Conservation (phyloP, 2,888 invertebrate genomes). For the Dynastes maya region DNA sequence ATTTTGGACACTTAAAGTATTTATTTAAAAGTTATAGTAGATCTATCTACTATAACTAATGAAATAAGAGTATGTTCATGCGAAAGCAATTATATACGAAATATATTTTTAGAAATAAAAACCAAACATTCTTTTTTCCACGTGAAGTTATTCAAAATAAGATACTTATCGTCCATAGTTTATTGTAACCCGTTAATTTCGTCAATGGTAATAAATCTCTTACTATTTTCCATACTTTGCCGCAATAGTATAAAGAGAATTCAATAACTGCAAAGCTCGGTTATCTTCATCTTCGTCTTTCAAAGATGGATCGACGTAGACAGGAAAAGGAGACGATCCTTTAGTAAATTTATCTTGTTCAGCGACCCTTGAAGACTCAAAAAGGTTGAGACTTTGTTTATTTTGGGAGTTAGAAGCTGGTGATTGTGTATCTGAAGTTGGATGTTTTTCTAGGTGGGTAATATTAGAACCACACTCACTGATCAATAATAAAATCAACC, state of each 20-base stretch:
- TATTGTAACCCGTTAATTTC: conserved; percentile 29
- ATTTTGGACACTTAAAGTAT: conserved; percentile 8
- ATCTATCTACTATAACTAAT: no score
- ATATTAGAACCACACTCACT: conserved; percentile 81
- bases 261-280: conserved; percentile 85
- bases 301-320: conserved; percentile 60
- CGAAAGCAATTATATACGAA: no score
- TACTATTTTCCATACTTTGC: conserved; percentile 83
- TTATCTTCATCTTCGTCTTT: conserved; percentile 77
- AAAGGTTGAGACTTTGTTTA: conserved; percentile 15
- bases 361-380: conserved; percentile 46
- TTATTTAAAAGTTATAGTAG: no score
- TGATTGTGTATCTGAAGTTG: neutral
- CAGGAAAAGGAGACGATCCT: conserved; percentile 49
- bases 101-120: no score
- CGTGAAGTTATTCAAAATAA: neutral
- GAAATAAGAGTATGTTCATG: no score
- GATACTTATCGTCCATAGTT: neutral
- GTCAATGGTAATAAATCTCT: conserved; percentile 12
- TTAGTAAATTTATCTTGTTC: conserved; percentile 33
- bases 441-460: conserved; percentile 56
- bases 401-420: neutral
- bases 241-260: conserved; percentile 88
- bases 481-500: conserved; percentile 83
- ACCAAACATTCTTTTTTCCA: no score